phyloP scores from a whole-genome alignment of 1,140 invertebrate genomes.

The Paralvinella palmiformis region DNA sequence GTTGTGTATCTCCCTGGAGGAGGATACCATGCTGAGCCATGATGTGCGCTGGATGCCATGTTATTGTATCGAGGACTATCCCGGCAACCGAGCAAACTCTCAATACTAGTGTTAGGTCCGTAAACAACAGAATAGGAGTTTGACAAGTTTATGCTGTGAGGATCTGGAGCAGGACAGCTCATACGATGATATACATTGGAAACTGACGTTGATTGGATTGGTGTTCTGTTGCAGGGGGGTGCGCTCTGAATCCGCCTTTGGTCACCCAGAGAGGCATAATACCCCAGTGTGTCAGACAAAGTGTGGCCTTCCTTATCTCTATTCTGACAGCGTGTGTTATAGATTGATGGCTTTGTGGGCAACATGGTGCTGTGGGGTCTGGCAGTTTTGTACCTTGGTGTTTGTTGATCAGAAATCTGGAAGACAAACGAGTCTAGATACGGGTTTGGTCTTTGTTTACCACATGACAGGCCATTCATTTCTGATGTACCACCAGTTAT shows the following conservation, averaged over 20 bases:
- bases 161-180: background rate
- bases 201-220: background rate
- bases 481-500: no score
- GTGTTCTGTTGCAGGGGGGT: background rate
- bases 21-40: no score
- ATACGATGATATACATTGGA: background rate
- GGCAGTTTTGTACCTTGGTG: no score
- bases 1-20: no score
- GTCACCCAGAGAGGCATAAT: background rate
- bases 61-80: conserved; percentile 27
- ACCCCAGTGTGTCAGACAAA: background rate
- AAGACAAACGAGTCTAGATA: no score
- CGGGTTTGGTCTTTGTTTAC: no score
- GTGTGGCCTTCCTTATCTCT: background rate
- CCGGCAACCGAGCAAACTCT: conserved; percentile 29
- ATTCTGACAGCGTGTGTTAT: no score
- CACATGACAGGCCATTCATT: no score
- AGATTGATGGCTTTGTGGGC: no score
- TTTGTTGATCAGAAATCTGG: no score
- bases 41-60: no score
- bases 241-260: background rate
- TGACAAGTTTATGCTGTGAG: conserved; percentile 20
- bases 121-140: conserved; percentile 26
- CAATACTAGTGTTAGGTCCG: conserved; percentile 32
- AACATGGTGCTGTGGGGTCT: no score